Conservation (phyloP, 2,113 vertebrate genomes). For the Dascyllus trimaculatus region DNA sequence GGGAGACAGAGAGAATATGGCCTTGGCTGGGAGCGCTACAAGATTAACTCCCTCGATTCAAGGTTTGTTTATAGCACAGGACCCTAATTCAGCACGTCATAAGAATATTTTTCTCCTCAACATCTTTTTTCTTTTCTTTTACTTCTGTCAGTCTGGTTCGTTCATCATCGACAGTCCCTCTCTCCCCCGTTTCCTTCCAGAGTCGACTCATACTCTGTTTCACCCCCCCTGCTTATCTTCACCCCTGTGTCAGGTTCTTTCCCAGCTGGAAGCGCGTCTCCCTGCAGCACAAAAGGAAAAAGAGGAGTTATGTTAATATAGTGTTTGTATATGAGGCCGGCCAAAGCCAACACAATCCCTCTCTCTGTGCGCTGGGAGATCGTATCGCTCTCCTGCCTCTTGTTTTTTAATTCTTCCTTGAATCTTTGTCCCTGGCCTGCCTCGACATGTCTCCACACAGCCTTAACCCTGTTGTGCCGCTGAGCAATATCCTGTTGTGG, state of each 20-base stretch:
- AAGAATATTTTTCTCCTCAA: neutral
- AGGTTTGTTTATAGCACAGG: slow-evolving; percentile 20
- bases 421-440: slow-evolving; percentile 78
- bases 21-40: neutral
- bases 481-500: slow-evolving; percentile 79
- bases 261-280: slow-evolving; percentile 37
- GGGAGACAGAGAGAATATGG: neutral
- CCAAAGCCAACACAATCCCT: slow-evolving; percentile 61
- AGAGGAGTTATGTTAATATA: slow-evolving; percentile 62
- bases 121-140: neutral
- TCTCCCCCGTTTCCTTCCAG: neutral
- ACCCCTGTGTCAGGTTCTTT: slow-evolving; percentile 34
- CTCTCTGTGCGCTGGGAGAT: slow-evolving; percentile 64
- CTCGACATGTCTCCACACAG: slow-evolving; percentile 73
- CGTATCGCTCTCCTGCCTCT: slow-evolving; percentile 64
- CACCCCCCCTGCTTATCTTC: slow-evolving; percentile 1
- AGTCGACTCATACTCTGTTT: neutral
- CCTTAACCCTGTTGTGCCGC: slow-evolving; percentile 62
- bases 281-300: slow-evolving; percentile 40
- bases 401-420: slow-evolving; percentile 65
- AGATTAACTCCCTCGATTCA: slow-evolving; percentile 16
- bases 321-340: slow-evolving; percentile 57
- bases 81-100: neutral
- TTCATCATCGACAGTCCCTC: neutral
- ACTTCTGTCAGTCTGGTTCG: neutral